Conservation (phyloP, 2,888 invertebrate genomes). For the Drosophila buzzatii region DNA sequence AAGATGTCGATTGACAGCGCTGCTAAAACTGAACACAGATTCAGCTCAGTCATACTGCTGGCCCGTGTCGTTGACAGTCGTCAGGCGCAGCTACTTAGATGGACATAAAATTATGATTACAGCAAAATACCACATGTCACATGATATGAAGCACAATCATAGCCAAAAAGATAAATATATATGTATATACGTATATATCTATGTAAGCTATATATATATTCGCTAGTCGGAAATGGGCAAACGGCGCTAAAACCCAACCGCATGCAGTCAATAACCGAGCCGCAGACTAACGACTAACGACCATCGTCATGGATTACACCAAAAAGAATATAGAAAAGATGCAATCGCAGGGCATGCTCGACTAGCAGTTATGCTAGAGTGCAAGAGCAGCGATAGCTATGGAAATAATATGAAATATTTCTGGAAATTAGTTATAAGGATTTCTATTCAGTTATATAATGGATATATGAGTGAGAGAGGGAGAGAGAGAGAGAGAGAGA, state of each 20-base stretch:
- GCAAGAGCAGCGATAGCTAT: not conserved
- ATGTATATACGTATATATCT: not conserved
- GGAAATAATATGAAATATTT: not conserved
- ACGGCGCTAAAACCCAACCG: constrained; percentile 10
- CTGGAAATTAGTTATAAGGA: not conserved
- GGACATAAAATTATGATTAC: constrained; percentile 81
- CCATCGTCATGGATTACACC: constrained; percentile 59
- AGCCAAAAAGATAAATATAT: not conserved
- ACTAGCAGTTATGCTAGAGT: not conserved
- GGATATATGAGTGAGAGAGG: not conserved
- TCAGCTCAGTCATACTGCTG: constrained; percentile 1
- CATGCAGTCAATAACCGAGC: constrained; percentile 65
- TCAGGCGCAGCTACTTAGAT: constrained; percentile 77
- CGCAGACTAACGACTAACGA: constrained; percentile 65
- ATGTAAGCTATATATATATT: not conserved
- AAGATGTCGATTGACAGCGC: constrained; percentile 53
- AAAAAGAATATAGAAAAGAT: constrained; percentile 6
- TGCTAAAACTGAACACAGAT: constrained; percentile 29
- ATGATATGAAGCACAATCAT: constrained; percentile 22
- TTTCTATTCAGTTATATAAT: not conserved
- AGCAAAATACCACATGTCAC: constrained; percentile 77
- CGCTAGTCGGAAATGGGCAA: constrained; percentile 2
- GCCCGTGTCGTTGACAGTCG: constrained; percentile 69
- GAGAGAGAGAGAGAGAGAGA: not conserved
- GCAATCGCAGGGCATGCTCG: not conserved